Percentiles rank a stretch among this genome's conserved stretches.
phyloP scores from a whole-genome alignment of 2,797 vertebrate species.

The Lagorchestes hirsutus region DNA sequence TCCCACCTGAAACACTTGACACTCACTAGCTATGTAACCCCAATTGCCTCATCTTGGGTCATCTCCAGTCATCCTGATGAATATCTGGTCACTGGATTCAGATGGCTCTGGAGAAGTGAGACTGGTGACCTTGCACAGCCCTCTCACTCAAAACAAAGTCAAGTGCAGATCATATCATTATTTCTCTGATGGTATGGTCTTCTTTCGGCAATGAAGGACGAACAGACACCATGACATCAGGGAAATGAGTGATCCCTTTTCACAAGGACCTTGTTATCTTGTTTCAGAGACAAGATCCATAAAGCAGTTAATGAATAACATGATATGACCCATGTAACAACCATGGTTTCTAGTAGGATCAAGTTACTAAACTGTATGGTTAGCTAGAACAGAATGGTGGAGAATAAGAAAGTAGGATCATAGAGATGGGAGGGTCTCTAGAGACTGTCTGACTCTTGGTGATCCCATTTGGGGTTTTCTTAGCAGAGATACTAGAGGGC shows the following conservation, averaged over 20 bases:
- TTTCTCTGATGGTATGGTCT: too few relatives aligned
- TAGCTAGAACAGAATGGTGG: neutral
- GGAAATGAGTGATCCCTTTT: neutral
- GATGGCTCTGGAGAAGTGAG: too few relatives aligned
- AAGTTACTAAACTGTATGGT: neutral
- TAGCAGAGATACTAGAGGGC: neutral
- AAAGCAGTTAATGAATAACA: neutral
- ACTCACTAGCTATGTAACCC: too few relatives aligned
- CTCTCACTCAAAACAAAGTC: too few relatives aligned
- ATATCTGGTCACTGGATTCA: too few relatives aligned
- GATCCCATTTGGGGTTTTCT: neutral
- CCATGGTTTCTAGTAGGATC: neutral
- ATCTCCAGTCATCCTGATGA: too few relatives aligned
- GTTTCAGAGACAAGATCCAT: neutral
- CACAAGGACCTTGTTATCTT: neutral
- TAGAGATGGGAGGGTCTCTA: neutral
- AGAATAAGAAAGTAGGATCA: neutral
- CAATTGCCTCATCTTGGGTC: too few relatives aligned
- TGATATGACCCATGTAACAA: neutral
- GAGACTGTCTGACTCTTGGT: neutral
- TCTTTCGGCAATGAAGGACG: too few relatives aligned
- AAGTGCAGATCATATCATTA: too few relatives aligned
- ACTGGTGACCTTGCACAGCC: too few relatives aligned
- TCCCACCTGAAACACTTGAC: too few relatives aligned
- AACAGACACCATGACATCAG: too few relatives aligned